Conservation (phyloP, 2,888 invertebrate genomes). For the Taphrorychus bicolor region DNA sequence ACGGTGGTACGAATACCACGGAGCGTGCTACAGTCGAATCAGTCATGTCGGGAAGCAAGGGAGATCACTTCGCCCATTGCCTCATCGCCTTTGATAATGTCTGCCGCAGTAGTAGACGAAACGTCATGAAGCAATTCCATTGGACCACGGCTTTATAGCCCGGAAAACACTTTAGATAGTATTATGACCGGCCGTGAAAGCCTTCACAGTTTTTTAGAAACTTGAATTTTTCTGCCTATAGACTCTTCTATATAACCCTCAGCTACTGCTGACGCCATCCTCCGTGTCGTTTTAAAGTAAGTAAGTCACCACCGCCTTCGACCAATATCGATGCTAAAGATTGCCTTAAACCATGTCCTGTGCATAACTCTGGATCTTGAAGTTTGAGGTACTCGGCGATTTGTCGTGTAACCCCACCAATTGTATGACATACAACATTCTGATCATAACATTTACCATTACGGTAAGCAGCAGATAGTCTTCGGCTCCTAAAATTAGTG, state of each 20-base stretch:
- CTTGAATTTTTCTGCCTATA: conserved; percentile 46
- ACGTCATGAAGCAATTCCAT: too few relatives aligned
- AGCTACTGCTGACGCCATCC: conserved; percentile 17
- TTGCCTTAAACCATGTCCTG: conserved; percentile 32
- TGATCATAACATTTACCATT: background rate
- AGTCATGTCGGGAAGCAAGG: too few relatives aligned
- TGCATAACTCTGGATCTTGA: conserved; percentile 16
- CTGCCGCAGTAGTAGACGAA: too few relatives aligned
- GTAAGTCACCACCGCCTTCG: too few relatives aligned
- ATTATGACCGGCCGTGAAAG: too few relatives aligned
- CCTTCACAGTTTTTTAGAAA: too few relatives aligned
- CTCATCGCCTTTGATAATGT: too few relatives aligned
- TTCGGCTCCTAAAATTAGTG: background rate
- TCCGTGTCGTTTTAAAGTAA: conserved; percentile 25
- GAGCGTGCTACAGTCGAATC: too few relatives aligned
- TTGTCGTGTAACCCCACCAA: background rate
- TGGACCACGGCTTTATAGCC: too few relatives aligned
- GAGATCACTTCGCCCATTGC: too few relatives aligned
- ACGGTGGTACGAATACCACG: too few relatives aligned
- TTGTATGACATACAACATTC: background rate
- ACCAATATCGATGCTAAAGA: conserved; percentile 36
- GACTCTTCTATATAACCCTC: conserved; percentile 29
- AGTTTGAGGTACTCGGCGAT: background rate
- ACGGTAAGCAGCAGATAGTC: conserved; percentile 3
- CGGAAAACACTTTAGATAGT: too few relatives aligned